Base-by-base conservation (phyloP, 2,113 vertebrate genomes). In the Myotis brandtii region DNA sequence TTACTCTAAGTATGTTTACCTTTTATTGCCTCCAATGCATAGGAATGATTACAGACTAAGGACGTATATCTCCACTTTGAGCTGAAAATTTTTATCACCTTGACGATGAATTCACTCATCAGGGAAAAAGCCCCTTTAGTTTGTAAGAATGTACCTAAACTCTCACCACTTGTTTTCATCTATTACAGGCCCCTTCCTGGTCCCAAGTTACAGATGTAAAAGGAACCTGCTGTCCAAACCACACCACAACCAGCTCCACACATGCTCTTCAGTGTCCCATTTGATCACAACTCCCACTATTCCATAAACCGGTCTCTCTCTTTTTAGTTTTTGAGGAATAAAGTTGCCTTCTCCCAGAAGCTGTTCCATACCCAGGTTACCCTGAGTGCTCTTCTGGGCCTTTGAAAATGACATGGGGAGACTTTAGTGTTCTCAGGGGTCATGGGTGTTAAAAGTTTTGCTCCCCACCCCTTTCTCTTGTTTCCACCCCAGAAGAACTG, bases 21-120 rank as follows among this genome's bases (percentile, higher is more conserved):
- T 50, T 85, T 86, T 75, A 82, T 1, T 85, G 43, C 17, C 21
- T 34, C 25, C 9, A 80, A 50, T 48, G 54, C 91, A 67, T 79
- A 72, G 79, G 30, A 91, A 72, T 77, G 52, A 77, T 70, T 89
- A 37, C 54, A 93, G n/a, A 86, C 52, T 72, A 79, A 92, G 3
- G 59, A 20, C 84, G 43, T 52, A 83, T 73, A 46, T 8, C 27
- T 59, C 72, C 9, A 81, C 73, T 50, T 25, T 62, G 59, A 86
- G 66, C n/a, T 67, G n/a, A 62, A 73, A 92, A 81, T 20, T 86
- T 52, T 66, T n/a, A 89, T 32, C 80, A 72, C 9, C 8, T 37
- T 27, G 13, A 87, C 21, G 32, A 0, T 23, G 40, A 91, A 64
- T 72, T 91, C 16, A 62, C 18, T 79, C 40, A 83, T 1, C 13